These are phyloP conservation scores for Eugnorisma glareosa DNA, from an alignment of 2,888 invertebrate species.

Conservation along the genomic window DNA sequence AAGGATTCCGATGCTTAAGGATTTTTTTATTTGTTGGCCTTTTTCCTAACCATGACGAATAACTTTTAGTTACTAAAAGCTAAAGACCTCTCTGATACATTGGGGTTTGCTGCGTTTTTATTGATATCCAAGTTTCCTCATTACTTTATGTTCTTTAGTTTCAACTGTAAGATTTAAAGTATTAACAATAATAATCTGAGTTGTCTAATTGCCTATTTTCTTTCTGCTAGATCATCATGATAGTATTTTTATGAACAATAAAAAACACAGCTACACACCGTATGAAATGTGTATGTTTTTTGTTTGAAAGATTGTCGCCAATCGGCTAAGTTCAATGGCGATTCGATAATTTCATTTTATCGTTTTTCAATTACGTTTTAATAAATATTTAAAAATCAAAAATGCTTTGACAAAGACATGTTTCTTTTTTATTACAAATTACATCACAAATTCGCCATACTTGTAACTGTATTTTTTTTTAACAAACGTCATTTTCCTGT, in stretches of 20 bases:
- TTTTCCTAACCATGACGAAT: background rate
- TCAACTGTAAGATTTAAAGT: background rate
- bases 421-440: background rate
- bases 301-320: slow-evolving; percentile 19
- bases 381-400: background rate
- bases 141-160: background rate
- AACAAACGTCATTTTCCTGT: too few relatives aligned
- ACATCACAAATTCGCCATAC: background rate
- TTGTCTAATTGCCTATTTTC: background rate
- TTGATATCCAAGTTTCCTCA: background rate
- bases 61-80: background rate
- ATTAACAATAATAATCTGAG: too few relatives aligned
- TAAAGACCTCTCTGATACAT: background rate
- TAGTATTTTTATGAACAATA: background rate
- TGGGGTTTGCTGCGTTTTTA: background rate
- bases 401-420: background rate
- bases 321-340: slow-evolving; percentile 63
- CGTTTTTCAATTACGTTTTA: background rate
- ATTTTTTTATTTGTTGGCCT: slow-evolving; percentile 45
- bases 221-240: background rate
- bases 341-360: slow-evolving; percentile 14
- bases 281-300: background rate
- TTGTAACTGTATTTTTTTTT: too few relatives aligned
- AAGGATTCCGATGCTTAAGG: slow-evolving; percentile 15
- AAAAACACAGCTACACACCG: background rate